Evolutionary conservation across 2,113 vertebrate species (phyloP).

Genomic region (Pangasianodon hypophthalmus): DNA sequence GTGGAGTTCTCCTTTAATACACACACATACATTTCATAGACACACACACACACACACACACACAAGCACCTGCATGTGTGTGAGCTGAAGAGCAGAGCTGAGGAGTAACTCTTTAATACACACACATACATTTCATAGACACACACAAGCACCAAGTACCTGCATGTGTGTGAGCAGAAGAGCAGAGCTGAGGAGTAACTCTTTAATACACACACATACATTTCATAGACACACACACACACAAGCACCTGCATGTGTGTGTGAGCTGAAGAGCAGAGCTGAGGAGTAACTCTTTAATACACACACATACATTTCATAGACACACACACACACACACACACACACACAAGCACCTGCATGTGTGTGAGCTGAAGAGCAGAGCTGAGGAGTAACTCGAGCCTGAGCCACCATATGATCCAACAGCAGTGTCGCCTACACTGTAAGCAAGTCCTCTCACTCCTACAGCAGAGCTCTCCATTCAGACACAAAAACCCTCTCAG

Average conservation of each 20-base stretch:
- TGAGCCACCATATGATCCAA: constrained; percentile 32
- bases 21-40: background rate
- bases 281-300: constrained; percentile 34
- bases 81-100: constrained; percentile 23
- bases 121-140: too few species aligned
- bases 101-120: constrained; percentile 34
- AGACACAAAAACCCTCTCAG: background rate
- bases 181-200: too few species aligned
- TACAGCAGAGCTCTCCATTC: background rate
- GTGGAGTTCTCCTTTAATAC: background rate
- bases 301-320: too few species aligned
- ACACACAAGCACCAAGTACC: constrained; percentile 38
- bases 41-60: background rate
- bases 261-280: constrained; percentile 19
- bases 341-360: constrained; percentile 45
- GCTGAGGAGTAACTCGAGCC: constrained; percentile 44
- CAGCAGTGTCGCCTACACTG: constrained; percentile 8
- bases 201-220: too few species aligned
- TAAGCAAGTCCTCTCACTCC: background rate
- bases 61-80: constrained; percentile 45
- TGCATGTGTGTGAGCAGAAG: background rate
- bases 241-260: constrained; percentile 23
- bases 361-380: constrained; percentile 27
- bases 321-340: background rate
- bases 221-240: background rate